phyloP scores from a whole-genome alignment of 2,797 vertebrate genomes.

The Micromesistius poutassou region DNA sequence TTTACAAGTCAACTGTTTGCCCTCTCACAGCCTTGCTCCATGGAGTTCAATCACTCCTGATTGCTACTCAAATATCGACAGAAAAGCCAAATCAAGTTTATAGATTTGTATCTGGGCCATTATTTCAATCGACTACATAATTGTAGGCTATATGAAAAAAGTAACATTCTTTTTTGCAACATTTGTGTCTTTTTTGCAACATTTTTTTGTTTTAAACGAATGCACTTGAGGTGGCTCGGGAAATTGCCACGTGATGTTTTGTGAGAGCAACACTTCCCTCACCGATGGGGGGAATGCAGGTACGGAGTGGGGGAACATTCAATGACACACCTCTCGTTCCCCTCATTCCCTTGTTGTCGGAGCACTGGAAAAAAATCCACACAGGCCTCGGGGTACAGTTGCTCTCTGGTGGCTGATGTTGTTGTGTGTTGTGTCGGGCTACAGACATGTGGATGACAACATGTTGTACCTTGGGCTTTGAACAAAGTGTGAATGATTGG shows the following conservation, averaged over 20 bases:
- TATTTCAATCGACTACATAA: background rate
- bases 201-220: background rate
- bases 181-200: background rate
- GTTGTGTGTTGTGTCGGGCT: background rate
- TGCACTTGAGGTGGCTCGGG: slow-evolving; percentile 1
- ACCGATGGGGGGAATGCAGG: slow-evolving; percentile 27
- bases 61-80: slow-evolving; percentile 68
- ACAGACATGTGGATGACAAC: background rate
- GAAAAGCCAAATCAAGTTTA: background rate
- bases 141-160: background rate
- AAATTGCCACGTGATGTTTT: slow-evolving; percentile 49
- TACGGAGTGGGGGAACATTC: slow-evolving; percentile 15
- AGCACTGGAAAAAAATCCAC: background rate
- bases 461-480: background rate
- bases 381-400: background rate
- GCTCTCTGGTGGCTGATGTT: background rate
- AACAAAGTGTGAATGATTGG: background rate
- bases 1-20: slow-evolving; percentile 40
- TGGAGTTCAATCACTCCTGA: slow-evolving; percentile 44
- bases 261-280: slow-evolving; percentile 27
- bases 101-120: background rate
- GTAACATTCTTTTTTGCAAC: background rate
- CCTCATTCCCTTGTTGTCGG: background rate
- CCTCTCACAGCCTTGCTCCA: slow-evolving; percentile 24
- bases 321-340: background rate